Evolutionary conservation across 1,140 invertebrate species (phyloP).

Genomic region (Lysiphlebus fabarum): DNA sequence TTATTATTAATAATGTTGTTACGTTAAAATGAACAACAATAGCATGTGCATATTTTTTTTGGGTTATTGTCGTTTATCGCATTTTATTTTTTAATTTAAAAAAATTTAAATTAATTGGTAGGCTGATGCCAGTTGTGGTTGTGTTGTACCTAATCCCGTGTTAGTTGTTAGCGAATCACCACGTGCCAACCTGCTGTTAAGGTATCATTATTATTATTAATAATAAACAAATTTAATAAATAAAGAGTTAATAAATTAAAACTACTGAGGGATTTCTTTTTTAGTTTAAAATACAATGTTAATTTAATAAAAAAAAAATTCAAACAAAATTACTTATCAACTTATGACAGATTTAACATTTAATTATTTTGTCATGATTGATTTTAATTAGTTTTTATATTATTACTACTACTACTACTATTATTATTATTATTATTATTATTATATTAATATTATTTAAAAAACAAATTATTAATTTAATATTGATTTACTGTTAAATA

Average conservation of each 20-base stretch:
- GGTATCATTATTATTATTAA: slow-evolving; percentile 36
- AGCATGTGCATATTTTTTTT: slow-evolving; percentile 19
- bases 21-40: neutral
- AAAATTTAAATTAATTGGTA: slow-evolving; percentile 2
- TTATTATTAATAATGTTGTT: slow-evolving; percentile 7
- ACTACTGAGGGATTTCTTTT: neutral
- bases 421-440: too few relatives aligned
- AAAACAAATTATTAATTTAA: slow-evolving; percentile 12
- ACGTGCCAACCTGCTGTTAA: slow-evolving; percentile 50
- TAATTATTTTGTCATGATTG: too few relatives aligned
- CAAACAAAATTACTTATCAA: too few relatives aligned
- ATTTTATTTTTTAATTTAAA: slow-evolving; percentile 5
- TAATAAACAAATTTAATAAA: neutral
- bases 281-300: too few relatives aligned
- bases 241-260: slow-evolving; percentile 17
- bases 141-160: slow-evolving; percentile 45
- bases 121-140: slow-evolving; percentile 13
- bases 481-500: too few relatives aligned
- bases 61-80: slow-evolving; percentile 31
- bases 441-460: too few relatives aligned
- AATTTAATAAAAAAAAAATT: too few relatives aligned
- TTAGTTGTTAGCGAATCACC: slow-evolving; percentile 52
- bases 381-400: too few relatives aligned
- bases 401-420: too few relatives aligned
- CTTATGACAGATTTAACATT: too few relatives aligned